These are phyloP conservation scores for Dendrophyllia cribrosa DNA, from an alignment of 64 coral and sea anemone species.

Conservation along the genomic window DNA sequence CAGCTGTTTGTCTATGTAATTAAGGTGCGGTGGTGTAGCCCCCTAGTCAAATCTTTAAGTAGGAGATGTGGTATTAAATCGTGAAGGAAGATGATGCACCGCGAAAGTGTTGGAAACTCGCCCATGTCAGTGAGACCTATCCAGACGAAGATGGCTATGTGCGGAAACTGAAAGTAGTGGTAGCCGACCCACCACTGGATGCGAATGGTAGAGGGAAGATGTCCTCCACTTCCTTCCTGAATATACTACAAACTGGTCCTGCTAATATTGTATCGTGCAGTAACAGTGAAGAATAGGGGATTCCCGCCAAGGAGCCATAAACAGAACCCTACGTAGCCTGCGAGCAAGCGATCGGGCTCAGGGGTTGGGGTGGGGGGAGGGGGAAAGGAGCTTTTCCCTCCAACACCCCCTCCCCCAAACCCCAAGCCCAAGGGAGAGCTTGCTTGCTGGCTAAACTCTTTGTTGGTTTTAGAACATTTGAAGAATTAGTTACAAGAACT, in stretches of 20 bases:
- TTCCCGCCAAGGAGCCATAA: conserved; percentile 55
- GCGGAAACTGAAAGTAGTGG: background rate
- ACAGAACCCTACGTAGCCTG: no score
- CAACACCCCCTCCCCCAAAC: no score
- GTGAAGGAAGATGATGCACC: background rate
- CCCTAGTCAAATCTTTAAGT: background rate
- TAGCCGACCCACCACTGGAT: background rate
- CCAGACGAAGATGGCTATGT: conserved; percentile 14
- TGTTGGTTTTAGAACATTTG: no score
- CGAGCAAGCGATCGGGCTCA: no score
- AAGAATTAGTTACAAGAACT: no score
- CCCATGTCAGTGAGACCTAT: background rate
- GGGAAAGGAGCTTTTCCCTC: no score
- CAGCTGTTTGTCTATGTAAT: no score
- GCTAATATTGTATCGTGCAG: background rate
- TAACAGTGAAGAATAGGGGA: background rate
- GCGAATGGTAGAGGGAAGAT: background rate
- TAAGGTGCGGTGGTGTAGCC: no score
- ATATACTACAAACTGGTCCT: conserved; percentile 52
- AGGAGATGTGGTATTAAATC: conserved; percentile 7
- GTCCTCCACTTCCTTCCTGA: background rate
- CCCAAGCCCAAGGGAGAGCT: no score
- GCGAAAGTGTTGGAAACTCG: background rate
- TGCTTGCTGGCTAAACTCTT: no score
- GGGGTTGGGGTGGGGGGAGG: no score